Evolutionary conservation across 2,888 invertebrate species (phyloP), one percentile per base, ranked within the genome.

Genomic region (Microchrysa polita): DNA sequence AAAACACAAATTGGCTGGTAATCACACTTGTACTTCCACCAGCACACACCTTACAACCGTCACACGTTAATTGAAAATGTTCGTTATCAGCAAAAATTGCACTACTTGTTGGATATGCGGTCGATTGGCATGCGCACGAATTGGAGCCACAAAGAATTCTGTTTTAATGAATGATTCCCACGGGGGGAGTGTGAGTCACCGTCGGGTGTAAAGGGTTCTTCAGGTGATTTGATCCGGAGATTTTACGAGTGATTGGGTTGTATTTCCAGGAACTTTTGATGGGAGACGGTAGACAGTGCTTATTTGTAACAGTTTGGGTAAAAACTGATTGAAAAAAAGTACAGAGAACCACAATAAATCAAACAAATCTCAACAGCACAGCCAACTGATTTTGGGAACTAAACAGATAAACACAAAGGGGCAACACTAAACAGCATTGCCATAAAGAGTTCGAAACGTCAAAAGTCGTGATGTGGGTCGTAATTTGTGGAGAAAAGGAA

Each of bases 101-200:
- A 69, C n/a, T n/a, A n/a, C 69, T 69, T 69, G 69, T 69, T 69
- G 69, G 55, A 69, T 69, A n/a, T n/a, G n/a, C n/a, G n/a, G 42
- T 20, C 40, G 57, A 55, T 16, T 40, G 69, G 34, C 69, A 69
- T 69, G 69, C 69, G 69, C 69, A 65, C n/a, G n/a, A n/a, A n/a
- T n/a, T n/a, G n/a, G n/a, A n/a, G n/a, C n/a, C n/a, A n/a, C 65
- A 55, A 69, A 57, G 42, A 57, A 69, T 57, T 55, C 16, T 20
- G 12, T 9, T n/a, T 12, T 7, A 40, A 18, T 34, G 27, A 34
- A 34, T 18, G 18, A 16, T 7, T 57, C 40, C 14, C 40, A 18
- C 1, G 42, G 16, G 69, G 48, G 22, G 2, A 34, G 27, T 34
- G 44, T 69, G 69, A 69, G 69, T 69, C 69, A 69, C 40, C 7